Conservation (phyloP, 2,113 vertebrate species). For the Mus pahari region DNA sequence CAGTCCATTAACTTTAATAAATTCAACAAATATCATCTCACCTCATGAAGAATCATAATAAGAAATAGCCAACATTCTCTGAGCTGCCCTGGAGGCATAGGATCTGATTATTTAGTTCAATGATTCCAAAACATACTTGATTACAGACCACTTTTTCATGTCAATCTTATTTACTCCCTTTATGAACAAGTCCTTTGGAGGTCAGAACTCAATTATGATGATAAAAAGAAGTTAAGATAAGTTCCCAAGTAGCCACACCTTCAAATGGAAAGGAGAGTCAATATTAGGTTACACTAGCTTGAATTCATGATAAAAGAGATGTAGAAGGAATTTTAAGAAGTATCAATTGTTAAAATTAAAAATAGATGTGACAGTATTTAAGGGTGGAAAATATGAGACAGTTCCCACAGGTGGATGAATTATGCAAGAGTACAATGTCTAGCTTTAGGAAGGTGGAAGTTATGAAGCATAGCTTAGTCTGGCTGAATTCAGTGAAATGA, state of each 20-base stretch:
- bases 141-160: not conserved
- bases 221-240: not conserved
- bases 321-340: not conserved
- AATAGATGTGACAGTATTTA: not conserved
- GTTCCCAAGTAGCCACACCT: not conserved
- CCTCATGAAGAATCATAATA: not conserved
- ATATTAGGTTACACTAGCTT: not conserved
- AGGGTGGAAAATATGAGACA: not conserved
- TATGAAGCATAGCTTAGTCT: not conserved
- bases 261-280: not conserved
- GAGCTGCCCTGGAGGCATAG: not conserved
- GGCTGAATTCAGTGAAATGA: not conserved
- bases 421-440: not conserved
- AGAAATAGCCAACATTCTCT: not conserved
- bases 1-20: slow-evolving; percentile 53
- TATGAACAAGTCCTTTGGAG: not conserved
- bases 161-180: not conserved
- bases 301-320: not conserved
- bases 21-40: not conserved
- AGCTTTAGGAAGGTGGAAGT: not conserved
- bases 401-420: not conserved
- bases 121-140: not conserved
- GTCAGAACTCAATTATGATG: not conserved
- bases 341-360: slow-evolving; percentile 26
- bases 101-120: slow-evolving; percentile 15